Evolutionary conservation across 2,113 vertebrate species (phyloP), one percentile per base, ranked within the genome.

Genomic region (Dasyprocta punctata): DNA sequence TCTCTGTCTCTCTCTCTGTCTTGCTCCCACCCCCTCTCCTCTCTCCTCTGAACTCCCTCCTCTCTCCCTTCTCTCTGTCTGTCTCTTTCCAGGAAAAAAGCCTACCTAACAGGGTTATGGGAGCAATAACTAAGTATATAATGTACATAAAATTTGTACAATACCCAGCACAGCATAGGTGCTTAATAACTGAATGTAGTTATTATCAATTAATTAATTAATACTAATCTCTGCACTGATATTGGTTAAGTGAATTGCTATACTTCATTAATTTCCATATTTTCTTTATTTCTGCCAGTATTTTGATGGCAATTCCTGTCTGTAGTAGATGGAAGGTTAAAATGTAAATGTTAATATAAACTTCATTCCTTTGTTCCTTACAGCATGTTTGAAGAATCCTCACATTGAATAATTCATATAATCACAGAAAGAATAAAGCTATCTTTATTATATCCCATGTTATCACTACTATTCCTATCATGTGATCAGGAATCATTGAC

Each of bases 351-450:
- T 89, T 97, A 80, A 93, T 69, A 96, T 19, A 95, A 97, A 96
- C 95, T 98, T 88, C 69, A 78, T 95, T 94, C 67, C 69, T 96
- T 95, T 84, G 92, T 95, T 97, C 91, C 93, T 97, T 94, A 60
- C 56, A 90, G 96, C 96, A 49, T 91, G 94, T 83, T 98, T 96
- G 92, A 96, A 88, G 86, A 97, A 86, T 96, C 94, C 78, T 97
- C 58, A 78, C 94, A 85, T 93, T 96, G 69, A 97, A 92, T 96
- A 98, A 92, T 93, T 96, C 86, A 96, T 65, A 95, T 36, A 97
- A 89, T 89, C 90, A 95, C 33, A 89, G 90, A 97, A 98, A 97
- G 93, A 97, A 98, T 96, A 78, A 77, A 85, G 8, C 69, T 92
- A 56, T 95, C 91, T 86, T 86, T 92, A 97, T 96, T 92, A 96